Percentiles rank a stretch among this genome's conserved stretches.
These are phyloP conservation scores for Galbula dea DNA, from an alignment of 2,113 vertebrate species.

Conservation along the genomic window DNA sequence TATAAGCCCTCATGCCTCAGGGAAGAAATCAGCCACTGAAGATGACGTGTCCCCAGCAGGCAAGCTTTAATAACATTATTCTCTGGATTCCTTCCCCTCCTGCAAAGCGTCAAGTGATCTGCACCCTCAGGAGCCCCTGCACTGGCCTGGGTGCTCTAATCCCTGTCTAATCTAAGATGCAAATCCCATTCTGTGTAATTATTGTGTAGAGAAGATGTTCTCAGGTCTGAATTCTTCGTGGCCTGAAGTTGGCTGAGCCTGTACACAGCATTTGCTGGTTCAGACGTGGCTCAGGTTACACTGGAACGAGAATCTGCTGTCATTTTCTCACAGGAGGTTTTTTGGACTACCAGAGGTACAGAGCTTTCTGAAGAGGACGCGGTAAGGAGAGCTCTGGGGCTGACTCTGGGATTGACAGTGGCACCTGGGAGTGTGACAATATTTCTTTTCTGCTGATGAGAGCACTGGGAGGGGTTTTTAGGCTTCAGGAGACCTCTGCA, in stretches of 20 bases:
- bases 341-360: not conserved
- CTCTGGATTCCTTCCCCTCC: not conserved
- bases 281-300: not conserved
- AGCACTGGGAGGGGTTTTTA: not conserved
- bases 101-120: not conserved
- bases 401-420: not conserved
- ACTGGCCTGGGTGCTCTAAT: not conserved
- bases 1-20: slow-evolving; percentile 29
- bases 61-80: slow-evolving; percentile 31
- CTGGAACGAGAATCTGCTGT: not conserved
- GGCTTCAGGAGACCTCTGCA: not conserved
- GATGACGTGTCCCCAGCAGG: slow-evolving; percentile 50
- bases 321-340: rapidly evolving
- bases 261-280: not conserved
- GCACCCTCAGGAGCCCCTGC: not conserved
- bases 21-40: slow-evolving; percentile 44
- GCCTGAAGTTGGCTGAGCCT: not conserved
- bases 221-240: not conserved
- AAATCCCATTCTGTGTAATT: not conserved
- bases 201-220: not conserved
- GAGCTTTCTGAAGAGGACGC: not conserved
- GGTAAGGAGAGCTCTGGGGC: not conserved
- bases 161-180: not conserved
- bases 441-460: not conserved
- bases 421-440: not conserved